These are phyloP conservation scores for Melangyna quadrimaculata DNA, from an alignment of 2,888 invertebrate genomes.

Conservation along the genomic window DNA sequence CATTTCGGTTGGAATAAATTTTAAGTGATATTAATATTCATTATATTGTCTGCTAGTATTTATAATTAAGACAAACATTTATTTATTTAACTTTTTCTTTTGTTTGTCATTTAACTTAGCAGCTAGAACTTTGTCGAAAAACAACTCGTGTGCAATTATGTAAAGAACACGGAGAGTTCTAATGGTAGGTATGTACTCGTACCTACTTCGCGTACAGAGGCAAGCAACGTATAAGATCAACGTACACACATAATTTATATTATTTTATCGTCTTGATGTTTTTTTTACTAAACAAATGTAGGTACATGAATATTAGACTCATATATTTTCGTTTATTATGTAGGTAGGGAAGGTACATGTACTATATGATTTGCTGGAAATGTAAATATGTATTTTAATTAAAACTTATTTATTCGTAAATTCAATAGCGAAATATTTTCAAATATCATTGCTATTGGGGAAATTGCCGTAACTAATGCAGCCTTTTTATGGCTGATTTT, in stretches of 20 bases:
- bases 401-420: not conserved
- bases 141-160: not conserved
- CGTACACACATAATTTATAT: not conserved
- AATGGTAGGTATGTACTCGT: not conserved
- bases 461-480: no score
- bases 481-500: no score
- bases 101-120: not conserved
- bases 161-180: not conserved
- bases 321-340: no score
- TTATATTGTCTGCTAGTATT: not conserved
- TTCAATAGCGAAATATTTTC: not conserved
- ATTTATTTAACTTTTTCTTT: not conserved
- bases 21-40: not conserved
- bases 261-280: not conserved
- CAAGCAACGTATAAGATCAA: not conserved
- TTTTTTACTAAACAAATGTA: not conserved
- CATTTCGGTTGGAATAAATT: not conserved
- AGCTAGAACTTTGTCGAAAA: not conserved
- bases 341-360: no score
- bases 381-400: not conserved
- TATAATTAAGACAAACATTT: not conserved
- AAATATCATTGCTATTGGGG: not conserved
- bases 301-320: not conserved
- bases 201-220: not conserved
- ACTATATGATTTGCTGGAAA: not conserved